A percentile compares a stretch with the other conserved stretches of the same genome.
These are phyloP conservation scores for Dipodomys stephensi DNA, from an alignment of 2,113 vertebrate species.

Conservation along the genomic window DNA sequence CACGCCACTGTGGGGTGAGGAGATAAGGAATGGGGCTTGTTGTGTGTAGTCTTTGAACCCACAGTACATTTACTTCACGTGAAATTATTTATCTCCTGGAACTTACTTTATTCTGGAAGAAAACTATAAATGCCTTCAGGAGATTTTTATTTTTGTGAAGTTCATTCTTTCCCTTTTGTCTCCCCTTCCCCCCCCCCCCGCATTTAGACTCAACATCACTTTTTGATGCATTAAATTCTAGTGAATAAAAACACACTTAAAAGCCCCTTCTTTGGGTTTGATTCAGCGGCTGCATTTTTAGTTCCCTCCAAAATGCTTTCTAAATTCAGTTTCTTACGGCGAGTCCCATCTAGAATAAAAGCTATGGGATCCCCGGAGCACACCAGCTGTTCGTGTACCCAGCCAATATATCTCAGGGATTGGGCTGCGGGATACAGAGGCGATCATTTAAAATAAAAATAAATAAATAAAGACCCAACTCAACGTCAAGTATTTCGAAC, in stretches of 20 bases:
- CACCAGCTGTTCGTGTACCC: slow-evolving; percentile 79
- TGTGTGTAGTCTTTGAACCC: slow-evolving; percentile 52
- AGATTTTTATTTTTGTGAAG: slow-evolving; percentile 63
- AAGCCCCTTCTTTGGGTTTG: slow-evolving; percentile 71
- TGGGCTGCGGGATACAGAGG: slow-evolving; percentile 69
- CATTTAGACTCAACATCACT: slow-evolving; percentile 74
- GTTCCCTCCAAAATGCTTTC: slow-evolving; percentile 75
- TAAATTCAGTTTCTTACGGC: slow-evolving; percentile 82
- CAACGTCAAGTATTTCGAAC: slow-evolving; percentile 73
- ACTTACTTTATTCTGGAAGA: slow-evolving; percentile 72
- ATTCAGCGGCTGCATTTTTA: slow-evolving; percentile 70
- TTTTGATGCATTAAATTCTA: slow-evolving; percentile 77
- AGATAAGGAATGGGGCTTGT: neutral
- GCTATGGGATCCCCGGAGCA: slow-evolving; percentile 74
- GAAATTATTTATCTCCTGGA: slow-evolving; percentile 77
- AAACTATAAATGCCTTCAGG: slow-evolving; percentile 73
- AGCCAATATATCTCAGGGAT: slow-evolving; percentile 77
- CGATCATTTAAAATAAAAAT: slow-evolving; percentile 73
- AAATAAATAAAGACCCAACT: slow-evolving; percentile 71
- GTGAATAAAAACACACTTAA: slow-evolving; percentile 71
- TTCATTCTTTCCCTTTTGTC: slow-evolving; percentile 69
- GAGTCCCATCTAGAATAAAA: slow-evolving; percentile 79
- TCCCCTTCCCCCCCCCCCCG: neutral
- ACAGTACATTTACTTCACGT: slow-evolving; percentile 45
- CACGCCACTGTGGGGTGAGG: neutral